Percentiles rank a stretch among this genome's conserved stretches.
Conservation (phyloP, 2,888 invertebrate species). For the Rapana venosa region DNA sequence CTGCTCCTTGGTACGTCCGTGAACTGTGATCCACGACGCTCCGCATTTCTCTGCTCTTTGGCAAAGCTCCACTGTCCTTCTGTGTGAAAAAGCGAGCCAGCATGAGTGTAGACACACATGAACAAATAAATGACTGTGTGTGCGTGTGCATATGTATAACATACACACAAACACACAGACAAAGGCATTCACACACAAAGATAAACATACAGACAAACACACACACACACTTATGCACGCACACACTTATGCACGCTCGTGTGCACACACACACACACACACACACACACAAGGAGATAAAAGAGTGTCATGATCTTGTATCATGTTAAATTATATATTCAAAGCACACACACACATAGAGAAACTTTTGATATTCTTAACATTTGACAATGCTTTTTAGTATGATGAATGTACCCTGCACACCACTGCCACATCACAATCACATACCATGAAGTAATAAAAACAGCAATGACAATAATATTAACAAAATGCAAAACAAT, state of each 20-base stretch:
- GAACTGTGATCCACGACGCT: conserved; percentile 92
- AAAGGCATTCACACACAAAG: not conserved
- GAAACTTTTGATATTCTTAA: too few species aligned
- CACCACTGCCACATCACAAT: too few species aligned
- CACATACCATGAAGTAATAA: too few species aligned
- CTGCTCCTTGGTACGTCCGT: conserved; percentile 92
- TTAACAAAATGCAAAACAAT: too few species aligned
- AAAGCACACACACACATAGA: too few species aligned
- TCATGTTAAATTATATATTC: too few species aligned
- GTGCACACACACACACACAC: too few species aligned
- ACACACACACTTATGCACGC: not conserved
- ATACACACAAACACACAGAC: not conserved
- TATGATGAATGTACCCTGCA: too few species aligned
- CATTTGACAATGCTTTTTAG: too few species aligned
- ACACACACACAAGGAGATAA: too few species aligned
- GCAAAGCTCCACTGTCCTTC: conserved; percentile 88
- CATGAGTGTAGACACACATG: not conserved
- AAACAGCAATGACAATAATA: too few species aligned
- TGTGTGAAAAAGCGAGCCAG: conserved; percentile 52
- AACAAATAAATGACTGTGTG: not conserved
- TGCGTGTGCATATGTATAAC: not conserved
- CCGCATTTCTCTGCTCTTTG: conserved; percentile 90
- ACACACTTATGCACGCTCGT: not conserved
- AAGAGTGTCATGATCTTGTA: too few species aligned
- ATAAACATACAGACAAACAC: not conserved